A percentile compares a stretch with the other conserved stretches of the same genome.
Conservation (phyloP, 53 echinoderm and acorn worm genomes). For the Antedon mediterranea region DNA sequence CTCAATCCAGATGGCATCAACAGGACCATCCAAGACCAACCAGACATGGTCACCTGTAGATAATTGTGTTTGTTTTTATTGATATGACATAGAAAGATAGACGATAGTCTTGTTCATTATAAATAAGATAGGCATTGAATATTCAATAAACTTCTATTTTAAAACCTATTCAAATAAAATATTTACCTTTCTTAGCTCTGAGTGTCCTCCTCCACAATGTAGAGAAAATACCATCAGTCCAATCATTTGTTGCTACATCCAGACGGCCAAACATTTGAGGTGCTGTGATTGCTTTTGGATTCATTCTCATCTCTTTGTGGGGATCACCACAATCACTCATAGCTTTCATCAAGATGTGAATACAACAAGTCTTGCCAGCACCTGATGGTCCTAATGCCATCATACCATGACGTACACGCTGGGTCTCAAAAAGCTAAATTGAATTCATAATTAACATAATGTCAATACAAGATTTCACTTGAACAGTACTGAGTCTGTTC, state of each 20-base stretch:
- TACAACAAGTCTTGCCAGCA: constrained; percentile 98
- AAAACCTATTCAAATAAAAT: too few species aligned
- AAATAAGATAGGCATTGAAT: too few species aligned
- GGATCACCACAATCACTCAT: constrained; percentile 86
- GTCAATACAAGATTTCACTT: too few species aligned
- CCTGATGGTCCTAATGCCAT: constrained; percentile 93
- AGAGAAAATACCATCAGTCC: constrained; percentile 99
- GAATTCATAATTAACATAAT: too few species aligned
- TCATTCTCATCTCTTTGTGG: constrained; percentile 99
- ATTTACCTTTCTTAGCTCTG: constrained; percentile 75
- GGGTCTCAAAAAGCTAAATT: constrained; percentile 89
- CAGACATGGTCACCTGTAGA: constrained; percentile 81
- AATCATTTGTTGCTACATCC: constrained; percentile 97
- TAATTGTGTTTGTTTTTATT: too few species aligned
- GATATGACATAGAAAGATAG: too few species aligned
- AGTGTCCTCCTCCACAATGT: constrained; percentile 92
- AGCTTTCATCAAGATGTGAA: constrained; percentile 97
- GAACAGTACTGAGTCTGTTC: too few species aligned
- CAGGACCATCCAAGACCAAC: constrained; percentile 93
- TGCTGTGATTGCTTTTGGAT: constrained; percentile 96
- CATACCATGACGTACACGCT: constrained; percentile 97
- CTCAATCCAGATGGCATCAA: constrained; percentile 99
- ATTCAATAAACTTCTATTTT: too few species aligned
- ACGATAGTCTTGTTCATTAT: too few species aligned
- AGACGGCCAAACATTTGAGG: constrained; percentile 99